Evolutionary conservation across 2,113 vertebrate genomes (phyloP), one percentile per base, ranked within the genome.

Genomic region (Origma solitaria): DNA sequence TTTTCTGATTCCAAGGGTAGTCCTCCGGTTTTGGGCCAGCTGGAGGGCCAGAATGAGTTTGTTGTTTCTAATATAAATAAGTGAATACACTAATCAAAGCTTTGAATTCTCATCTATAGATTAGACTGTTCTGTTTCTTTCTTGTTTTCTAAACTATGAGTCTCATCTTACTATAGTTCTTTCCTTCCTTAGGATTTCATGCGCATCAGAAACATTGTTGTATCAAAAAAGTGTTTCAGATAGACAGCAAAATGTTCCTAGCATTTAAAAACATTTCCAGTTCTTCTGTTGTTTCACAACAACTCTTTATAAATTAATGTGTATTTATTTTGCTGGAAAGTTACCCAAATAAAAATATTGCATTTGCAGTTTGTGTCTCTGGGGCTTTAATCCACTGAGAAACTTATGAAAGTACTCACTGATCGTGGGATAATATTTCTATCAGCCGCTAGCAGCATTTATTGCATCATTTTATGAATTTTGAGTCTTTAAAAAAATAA

Each of bases 241-340:
- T 27, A 40, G 7, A 65, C 27, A 72, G 16, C 9, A 78, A 79
- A 92, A 87, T 5, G 1, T 61, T 44, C 37, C 56, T 60, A 72
- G 38, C 45, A 44, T 72, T 79, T 56, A 42, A 82, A 92, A 84
- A 82, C 30, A 33, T 69, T 85, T 57, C 53, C 62, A 82, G 40
- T 61, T 50, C 49, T 84, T 85, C 44, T 72, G 66, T 91, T 72
- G 66, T 91, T 89, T 92, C 78, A 47, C 78, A 95, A 65, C 53
- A 73, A 71, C 15, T 57, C 61, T 82, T 75, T 68, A 68, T 79
- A 87, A 94, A 75, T 49, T 40, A 84, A 18, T 42, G 22, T 72
- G n/a, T 82, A 69, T 92, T 94, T 87, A 68, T 89, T 87, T 90
- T 88, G 62, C 58, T 88, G 79, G 68, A 90, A 94, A 86, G 24